Conservation (phyloP, 1,140 invertebrate genomes). For the Drosophila ironensis region DNA sequence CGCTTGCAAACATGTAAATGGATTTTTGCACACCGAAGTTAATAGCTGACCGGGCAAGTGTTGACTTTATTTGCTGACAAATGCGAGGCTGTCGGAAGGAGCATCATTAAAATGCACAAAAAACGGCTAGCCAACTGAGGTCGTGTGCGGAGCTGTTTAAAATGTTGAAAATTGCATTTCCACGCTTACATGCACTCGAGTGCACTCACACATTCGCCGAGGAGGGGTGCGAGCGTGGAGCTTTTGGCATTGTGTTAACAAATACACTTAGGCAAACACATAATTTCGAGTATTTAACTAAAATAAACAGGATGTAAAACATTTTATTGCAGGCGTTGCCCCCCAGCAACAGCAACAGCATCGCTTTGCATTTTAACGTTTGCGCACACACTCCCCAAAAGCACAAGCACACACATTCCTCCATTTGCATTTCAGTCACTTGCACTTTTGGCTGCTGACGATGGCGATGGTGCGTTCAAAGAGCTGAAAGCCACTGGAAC, state of each 20-base stretch:
- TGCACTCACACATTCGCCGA: not conserved
- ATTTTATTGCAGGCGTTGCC: slow-evolving; percentile 68
- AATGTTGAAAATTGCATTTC: slow-evolving; percentile 49
- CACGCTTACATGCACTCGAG: slow-evolving; percentile 27
- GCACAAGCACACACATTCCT: slow-evolving; percentile 8
- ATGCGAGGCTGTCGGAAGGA: not conserved
- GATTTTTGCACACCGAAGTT: not conserved
- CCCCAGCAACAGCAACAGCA: slow-evolving; percentile 8
- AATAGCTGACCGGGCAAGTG: not conserved
- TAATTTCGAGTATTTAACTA: slow-evolving; percentile 81
- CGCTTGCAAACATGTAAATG: not conserved
- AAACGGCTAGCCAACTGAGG: slow-evolving; percentile 6
- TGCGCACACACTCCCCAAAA: slow-evolving; percentile 12
- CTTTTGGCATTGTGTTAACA: slow-evolving; percentile 64
- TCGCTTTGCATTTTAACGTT: slow-evolving; percentile 52
- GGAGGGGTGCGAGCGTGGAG: not conserved
- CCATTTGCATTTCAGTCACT: slow-evolving; percentile 78
- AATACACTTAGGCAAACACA: slow-evolving; percentile 79
- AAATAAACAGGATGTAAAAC: slow-evolving; percentile 80
- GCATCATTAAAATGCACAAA: slow-evolving; percentile 28
- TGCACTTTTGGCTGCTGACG: slow-evolving; percentile 72
- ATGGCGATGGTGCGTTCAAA: slow-evolving; percentile 44
- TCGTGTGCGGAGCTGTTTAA: slow-evolving; percentile 39
- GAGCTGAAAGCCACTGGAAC: slow-evolving; percentile 42
- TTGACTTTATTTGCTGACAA: not conserved